Conservation (phyloP, 37 sponge, comb jelly and placozoan species). For the Halichondria panicea region DNA sequence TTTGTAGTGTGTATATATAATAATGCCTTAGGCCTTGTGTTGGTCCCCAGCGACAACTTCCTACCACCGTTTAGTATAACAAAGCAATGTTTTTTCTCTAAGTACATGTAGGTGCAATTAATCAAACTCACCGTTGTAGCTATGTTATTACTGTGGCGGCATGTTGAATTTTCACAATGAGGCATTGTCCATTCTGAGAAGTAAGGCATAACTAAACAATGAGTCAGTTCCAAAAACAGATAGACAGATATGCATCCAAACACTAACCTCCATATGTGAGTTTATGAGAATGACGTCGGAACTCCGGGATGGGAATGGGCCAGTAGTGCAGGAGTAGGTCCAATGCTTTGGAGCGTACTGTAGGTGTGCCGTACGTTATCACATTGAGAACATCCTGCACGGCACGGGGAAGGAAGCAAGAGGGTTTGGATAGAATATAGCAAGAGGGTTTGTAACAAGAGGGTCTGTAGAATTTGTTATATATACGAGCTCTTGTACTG, state of each 20-base stretch:
- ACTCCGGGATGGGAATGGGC: slow-evolving; percentile 45
- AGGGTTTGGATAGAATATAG: too few relatives aligned
- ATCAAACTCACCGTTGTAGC: slow-evolving; percentile 17
- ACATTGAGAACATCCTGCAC: slow-evolving; percentile 53
- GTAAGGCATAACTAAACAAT: not conserved
- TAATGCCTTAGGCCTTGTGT: too few relatives aligned
- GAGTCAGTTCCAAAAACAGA: slow-evolving; percentile 34
- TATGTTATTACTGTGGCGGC: slow-evolving; percentile 3
- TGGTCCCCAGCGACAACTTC: too few relatives aligned
- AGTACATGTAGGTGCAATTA: not conserved
- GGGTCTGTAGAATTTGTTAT: too few relatives aligned
- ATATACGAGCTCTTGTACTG: too few relatives aligned
- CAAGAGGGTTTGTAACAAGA: too few relatives aligned
- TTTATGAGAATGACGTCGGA: slow-evolving; percentile 11
- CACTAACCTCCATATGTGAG: slow-evolving; percentile 28
- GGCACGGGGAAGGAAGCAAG: too few relatives aligned
- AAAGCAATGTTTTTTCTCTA: too few relatives aligned
- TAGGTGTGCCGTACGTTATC: slow-evolving; percentile 45
- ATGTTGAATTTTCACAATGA: slow-evolving; percentile 27
- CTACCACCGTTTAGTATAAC: too few relatives aligned
- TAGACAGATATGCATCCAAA: slow-evolving; percentile 33
- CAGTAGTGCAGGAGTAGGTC: slow-evolving; percentile 65
- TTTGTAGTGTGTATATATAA: too few relatives aligned
- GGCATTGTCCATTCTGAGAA: slow-evolving; percentile 27
- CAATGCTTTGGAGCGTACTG: slow-evolving; percentile 40